phyloP scores from a whole-genome alignment of 2,888 invertebrate genomes.

The Pandemis cinnamomeana region DNA sequence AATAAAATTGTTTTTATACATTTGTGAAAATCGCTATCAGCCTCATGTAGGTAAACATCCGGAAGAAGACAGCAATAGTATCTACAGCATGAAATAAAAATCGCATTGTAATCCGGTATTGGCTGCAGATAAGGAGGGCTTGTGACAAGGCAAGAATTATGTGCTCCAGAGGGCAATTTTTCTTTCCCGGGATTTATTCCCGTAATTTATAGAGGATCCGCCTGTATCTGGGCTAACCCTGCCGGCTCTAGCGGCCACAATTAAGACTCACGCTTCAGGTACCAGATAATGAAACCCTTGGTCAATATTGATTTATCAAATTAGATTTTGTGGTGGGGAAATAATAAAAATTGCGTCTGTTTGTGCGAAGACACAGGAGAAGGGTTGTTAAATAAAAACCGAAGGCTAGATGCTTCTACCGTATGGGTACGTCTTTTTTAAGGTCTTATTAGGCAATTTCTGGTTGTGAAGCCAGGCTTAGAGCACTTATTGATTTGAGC shows the following conservation, averaged over 20 bases:
- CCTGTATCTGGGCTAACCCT: constrained; percentile 83
- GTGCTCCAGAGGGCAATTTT: constrained; percentile 85
- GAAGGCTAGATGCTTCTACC: background rate
- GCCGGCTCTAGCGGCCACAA: constrained; percentile 67
- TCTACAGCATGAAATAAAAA: constrained; percentile 82
- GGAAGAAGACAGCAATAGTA: constrained; percentile 47
- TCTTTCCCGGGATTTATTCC: constrained; percentile 84
- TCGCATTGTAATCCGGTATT: constrained; percentile 85
- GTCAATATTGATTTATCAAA: constrained; percentile 35
- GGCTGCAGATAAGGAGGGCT: constrained; percentile 83
- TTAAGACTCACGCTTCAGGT: constrained; percentile 68
- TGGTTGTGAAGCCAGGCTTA: background rate
- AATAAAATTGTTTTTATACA: background rate
- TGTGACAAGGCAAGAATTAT: constrained; percentile 85
- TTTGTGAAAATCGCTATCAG: constrained; percentile 8
- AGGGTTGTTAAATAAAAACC: background rate
- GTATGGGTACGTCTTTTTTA: background rate
- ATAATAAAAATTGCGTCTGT: too few relatives aligned
- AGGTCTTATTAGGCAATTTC: background rate
- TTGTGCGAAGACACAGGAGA: too few relatives aligned
- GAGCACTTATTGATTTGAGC: constrained; percentile 49
- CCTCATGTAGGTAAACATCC: constrained; percentile 28
- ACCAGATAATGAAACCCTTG: constrained; percentile 39
- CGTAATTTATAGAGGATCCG: constrained; percentile 84
- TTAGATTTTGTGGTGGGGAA: background rate